phyloP scores from a whole-genome alignment of 2,797 vertebrate genomes.

The Characodon lateralis region DNA sequence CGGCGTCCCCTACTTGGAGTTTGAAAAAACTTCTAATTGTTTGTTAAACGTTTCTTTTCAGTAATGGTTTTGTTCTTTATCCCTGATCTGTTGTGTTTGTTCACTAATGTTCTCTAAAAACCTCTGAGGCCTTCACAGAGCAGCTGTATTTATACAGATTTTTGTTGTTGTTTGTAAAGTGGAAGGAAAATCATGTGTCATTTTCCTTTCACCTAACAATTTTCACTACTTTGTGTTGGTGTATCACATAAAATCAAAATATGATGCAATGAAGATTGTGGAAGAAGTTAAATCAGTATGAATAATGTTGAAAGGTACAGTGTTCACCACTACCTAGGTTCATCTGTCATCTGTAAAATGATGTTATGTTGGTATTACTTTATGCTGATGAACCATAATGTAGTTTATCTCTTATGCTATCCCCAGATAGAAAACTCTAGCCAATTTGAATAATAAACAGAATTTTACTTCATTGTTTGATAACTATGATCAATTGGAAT shows the following conservation, averaged over 20 bases:
- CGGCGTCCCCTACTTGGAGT: not conserved
- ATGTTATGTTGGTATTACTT: constrained; percentile 38
- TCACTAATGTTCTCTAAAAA: not conserved
- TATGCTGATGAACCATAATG: constrained; percentile 34
- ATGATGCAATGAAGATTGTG: not conserved
- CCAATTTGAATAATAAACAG: no score
- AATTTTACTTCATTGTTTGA: no score
- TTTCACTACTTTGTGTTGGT: not conserved
- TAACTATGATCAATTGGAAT: no score
- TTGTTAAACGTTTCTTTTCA: not conserved
- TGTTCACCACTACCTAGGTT: constrained; percentile 27
- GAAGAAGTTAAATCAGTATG: not conserved
- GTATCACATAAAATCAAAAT: not conserved
- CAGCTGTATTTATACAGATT: not conserved
- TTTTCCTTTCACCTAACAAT: not conserved
- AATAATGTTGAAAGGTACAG: not conserved
- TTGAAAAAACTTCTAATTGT: not conserved
- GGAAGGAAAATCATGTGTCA: not conserved
- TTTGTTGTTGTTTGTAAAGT: not conserved
- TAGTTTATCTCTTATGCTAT: not conserved
- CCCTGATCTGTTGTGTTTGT: not conserved
- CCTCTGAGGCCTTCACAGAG: not conserved
- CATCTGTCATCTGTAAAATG: constrained; percentile 21
- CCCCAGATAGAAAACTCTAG: no score
- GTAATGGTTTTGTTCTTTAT: not conserved